Base-by-base conservation (phyloP, 2,888 invertebrate genomes). In the Sinotaia quadrata region DNA sequence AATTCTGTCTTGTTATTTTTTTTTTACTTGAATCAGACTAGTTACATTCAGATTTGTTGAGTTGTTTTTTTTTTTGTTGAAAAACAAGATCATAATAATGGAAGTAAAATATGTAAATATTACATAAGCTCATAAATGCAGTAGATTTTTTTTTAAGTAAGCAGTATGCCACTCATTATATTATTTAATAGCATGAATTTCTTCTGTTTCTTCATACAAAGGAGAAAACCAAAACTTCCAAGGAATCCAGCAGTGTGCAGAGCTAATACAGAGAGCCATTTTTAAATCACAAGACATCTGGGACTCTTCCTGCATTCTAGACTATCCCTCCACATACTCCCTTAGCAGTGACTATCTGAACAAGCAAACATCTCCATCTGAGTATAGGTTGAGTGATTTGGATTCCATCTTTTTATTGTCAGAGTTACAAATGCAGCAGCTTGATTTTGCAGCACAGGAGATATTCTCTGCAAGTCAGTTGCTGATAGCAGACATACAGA, bases 231-330 rank as follows among this genome's bases (percentile, higher is more conserved):
- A 63, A 58, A 79, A 81, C 51, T 49, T 77, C 10, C 67, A 77
- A 24, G 77, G 80, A 49, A 31, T 84, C 8, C 74, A 77, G 15
- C 69, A 76, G 62, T 83, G 79, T 78, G 76, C 79, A 2, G 82
- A 82, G 31, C 68, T 82, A 65, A 78, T 84, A 33, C 80, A 80
- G 67, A 79, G 76, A 62, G 74, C 75, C 37, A 67, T 79, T 0
- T 71, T 59, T 31, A n/a, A n/a, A n/a, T n/a, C n/a, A n/a, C 75
- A 78, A 34, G 71, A 83, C 24, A 63, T 80, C 2, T 47, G 67
- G 31, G 44, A 36, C 24, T 57, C 58, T 15, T 36, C 41, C 5
- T 54, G 24, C 24, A 63, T 80, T 1, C 44, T 66, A 31, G 44
- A 36, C 24, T 57, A 51, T 15, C 31, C 41, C 5, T 34, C 36